Base-by-base conservation (phyloP, 2,888 invertebrate genomes). In the Sarcophaga subvicina region DNA sequence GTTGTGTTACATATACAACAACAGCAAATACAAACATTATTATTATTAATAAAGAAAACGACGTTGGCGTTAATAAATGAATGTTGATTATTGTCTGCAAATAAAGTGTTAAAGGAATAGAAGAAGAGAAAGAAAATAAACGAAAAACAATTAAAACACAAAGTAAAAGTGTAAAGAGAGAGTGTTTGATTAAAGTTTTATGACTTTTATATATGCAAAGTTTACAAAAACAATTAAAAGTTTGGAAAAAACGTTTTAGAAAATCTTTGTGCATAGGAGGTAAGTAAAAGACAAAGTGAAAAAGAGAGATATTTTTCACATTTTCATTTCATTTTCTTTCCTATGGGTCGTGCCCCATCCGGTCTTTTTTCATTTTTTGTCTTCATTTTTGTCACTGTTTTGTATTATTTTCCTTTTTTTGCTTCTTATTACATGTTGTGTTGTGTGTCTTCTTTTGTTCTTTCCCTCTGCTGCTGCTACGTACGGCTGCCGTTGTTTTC, bases 321-420 rank as follows among this genome's bases (percentile, higher is more conserved):
- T 54, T 54, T 54, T 54, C 17, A 54, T 54, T 54, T 73, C 47
- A 6, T 37, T 45, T 45, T 59, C 71, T 59, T 85, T 81, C 67
- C 73, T 78, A 85, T 78, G 85, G 85, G 85, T 85, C 85, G 85
- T 85, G 85, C 81, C 85, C 73, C 78, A 85, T 85, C 85, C 85
- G 78, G 85, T 85, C 73, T 78, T 78, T 78, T 78, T 76, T 80
- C 62, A 27, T 17, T 66, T 66, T 66, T 54, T 54, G 54, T 54
- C 12, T 12, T 17, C 12, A 37, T 37, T 17, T 54, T 54, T 54
- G 54, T 54, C 54, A 54, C 54, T 54, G 12, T 63, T 37, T 37
- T 37, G 37, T 37, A 37, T 62, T 60, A 12, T 73, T 37, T 69
- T 79, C 27, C 10, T 75, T 45, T 66, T 79, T 37, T 45, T 81